Conservation (phyloP, 1,140 invertebrate species). For the Ceratina australensis region DNA sequence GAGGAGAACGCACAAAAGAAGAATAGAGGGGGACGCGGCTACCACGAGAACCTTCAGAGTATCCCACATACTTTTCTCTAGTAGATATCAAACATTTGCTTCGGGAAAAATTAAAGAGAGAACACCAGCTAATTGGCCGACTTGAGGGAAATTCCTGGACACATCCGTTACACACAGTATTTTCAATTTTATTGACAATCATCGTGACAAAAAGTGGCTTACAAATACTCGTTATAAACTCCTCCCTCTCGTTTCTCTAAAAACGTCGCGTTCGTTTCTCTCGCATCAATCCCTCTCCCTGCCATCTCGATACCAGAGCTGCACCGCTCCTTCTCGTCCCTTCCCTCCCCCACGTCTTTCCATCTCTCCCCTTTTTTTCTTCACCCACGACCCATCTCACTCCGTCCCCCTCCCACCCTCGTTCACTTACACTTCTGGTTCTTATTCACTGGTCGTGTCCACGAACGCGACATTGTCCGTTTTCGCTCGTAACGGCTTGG, state of each 20-base stretch:
- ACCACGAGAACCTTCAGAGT: too few species aligned
- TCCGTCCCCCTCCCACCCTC: neutral
- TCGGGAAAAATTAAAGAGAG: neutral
- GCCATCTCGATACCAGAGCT: neutral
- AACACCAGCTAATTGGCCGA: too few species aligned
- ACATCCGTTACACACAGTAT: slow-evolving; percentile 59
- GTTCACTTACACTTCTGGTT: neutral
- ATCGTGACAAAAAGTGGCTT: slow-evolving; percentile 71
- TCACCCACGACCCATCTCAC: neutral
- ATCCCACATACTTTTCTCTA: neutral
- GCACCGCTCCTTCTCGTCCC: neutral
- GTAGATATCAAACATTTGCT: neutral
- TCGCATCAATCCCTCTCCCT: neutral
- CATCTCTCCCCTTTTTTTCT: neutral
- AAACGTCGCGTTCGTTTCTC: slow-evolving; percentile 36
- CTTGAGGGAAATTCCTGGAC: slow-evolving; percentile 31
- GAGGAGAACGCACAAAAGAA: slow-evolving; percentile 58
- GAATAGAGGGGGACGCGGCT: slow-evolving; percentile 34
- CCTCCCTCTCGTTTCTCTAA: slow-evolving; percentile 33
- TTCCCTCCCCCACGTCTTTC: neutral
- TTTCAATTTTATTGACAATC: slow-evolving; percentile 71
- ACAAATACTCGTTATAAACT: slow-evolving; percentile 68
- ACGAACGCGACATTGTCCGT: slow-evolving; percentile 50
- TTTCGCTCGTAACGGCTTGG: slow-evolving; percentile 50
- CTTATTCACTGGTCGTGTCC: slow-evolving; percentile 3